A percentile compares a stretch with the other conserved stretches of the same genome.
Conservation (phyloP, 1,140 invertebrate genomes). For the Drosophila kohkoa region DNA sequence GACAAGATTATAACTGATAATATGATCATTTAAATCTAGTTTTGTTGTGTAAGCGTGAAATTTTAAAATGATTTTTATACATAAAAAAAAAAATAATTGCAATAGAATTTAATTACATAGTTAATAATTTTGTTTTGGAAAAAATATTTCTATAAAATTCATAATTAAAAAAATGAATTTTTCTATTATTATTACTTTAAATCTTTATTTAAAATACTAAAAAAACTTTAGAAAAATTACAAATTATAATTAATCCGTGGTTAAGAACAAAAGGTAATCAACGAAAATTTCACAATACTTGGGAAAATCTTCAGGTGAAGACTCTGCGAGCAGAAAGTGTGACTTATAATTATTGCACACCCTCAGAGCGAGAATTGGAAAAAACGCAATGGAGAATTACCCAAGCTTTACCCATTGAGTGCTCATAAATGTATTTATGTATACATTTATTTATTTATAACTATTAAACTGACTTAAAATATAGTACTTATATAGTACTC, state of each 20-base stretch:
- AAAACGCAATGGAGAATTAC: slow-evolving; percentile 8
- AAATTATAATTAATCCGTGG: background rate
- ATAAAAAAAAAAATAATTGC: too few relatives aligned
- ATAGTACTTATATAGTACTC: too few relatives aligned
- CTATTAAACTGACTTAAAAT: background rate
- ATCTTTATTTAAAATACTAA: background rate
- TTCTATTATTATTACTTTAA: too few relatives aligned
- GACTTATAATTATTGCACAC: background rate
- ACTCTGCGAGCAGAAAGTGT: background rate
- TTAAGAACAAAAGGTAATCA: background rate
- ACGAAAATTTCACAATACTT: background rate
- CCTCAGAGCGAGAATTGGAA: background rate
- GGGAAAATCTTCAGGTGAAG: slow-evolving; percentile 3
- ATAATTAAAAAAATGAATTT: too few relatives aligned
- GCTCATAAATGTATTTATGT: background rate
- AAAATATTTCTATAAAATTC: too few relatives aligned
- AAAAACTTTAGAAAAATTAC: background rate
- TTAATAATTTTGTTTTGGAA: too few relatives aligned
- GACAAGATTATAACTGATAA: background rate
- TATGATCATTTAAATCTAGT: too few relatives aligned
- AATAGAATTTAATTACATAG: too few relatives aligned
- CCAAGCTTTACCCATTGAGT: background rate
- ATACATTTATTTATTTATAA: background rate
- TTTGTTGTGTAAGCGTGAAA: background rate
- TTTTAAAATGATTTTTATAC: too few relatives aligned